phyloP scores from a whole-genome alignment of 2,113 vertebrate genomes.

The Microtus pennsylvanicus region DNA sequence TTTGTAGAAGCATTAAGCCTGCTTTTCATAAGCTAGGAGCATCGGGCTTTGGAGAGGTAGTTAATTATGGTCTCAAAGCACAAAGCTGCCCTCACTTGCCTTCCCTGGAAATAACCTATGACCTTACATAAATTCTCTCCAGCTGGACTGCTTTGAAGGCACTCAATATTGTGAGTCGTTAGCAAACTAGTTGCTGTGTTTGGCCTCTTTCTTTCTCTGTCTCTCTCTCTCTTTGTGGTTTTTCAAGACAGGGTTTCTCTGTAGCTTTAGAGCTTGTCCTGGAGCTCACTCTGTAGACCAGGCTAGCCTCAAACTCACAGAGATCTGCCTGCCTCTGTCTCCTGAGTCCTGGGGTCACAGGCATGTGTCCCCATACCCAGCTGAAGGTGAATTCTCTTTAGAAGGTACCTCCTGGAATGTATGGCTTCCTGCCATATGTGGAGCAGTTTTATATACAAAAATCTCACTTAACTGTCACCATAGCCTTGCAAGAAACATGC shows the following conservation, averaged over 20 bases:
- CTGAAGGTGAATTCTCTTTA: background rate
- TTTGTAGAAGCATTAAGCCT: background rate
- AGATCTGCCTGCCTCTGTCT: too few relatives aligned
- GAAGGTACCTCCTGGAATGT: background rate
- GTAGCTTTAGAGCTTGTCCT: too few relatives aligned
- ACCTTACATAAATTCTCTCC: background rate
- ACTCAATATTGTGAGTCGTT: background rate
- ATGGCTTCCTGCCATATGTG: background rate
- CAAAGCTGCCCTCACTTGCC: background rate
- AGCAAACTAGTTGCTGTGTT: background rate
- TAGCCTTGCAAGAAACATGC: background rate
- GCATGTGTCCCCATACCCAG: background rate
- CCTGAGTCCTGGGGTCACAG: background rate
- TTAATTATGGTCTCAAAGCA: background rate
- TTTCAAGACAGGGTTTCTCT: too few relatives aligned
- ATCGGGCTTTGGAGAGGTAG: too few relatives aligned
- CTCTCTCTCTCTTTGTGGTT: too few relatives aligned
- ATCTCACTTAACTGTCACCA: background rate
- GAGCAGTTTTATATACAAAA: background rate
- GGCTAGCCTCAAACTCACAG: too few relatives aligned
- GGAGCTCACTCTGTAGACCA: too few relatives aligned
- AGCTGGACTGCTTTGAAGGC: background rate
- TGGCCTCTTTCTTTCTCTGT: background rate
- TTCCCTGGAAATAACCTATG: background rate
- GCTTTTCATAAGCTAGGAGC: background rate